Evolutionary conservation across 2,888 invertebrate species (phyloP), one percentile per base, ranked within the genome.

Genomic region (Pseudoips prasinana): DNA sequence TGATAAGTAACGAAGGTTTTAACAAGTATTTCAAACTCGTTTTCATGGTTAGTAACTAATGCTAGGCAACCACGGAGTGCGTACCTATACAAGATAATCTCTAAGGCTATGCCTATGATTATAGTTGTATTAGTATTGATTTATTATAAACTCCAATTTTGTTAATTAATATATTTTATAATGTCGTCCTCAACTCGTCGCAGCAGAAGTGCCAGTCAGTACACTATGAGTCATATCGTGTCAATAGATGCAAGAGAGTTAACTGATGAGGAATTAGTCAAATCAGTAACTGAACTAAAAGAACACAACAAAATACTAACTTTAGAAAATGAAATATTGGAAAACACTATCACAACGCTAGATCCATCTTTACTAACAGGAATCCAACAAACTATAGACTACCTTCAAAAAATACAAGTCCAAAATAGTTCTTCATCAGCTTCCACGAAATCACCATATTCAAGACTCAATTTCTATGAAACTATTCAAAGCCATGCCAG

Each of bases 281-380:
- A 70, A 29, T 63, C 74, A 37, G 79, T 88, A 0, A 64, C 59
- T 9, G 75, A 78, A 0, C 36, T 82, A 1, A 86, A 76, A 37
- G 57, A 65, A 0, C 69, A 77, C 34, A 58, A 79, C 3, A 73
- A 61, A 33, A 37, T 85, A 1, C 32, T 90, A 4, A 50, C 47
- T 0, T 44, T 90, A 0, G 91, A 91, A 50, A 91, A 91, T 38
- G 90, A 90, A 30, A 70, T 91, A 9, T 68, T 90, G 5, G 90
- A 91, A 43, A 75, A 68, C 7, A 83, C 84, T 2, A 78, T 91
- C 0, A 49, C 61, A 45, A 77, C 89, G 22, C 39, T 86, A 3
- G 89, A 90, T 18, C 90, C 90, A 1, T 29, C 77, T 0, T 40
- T 86, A 5, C 73, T 91, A 63, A 66, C 74, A 30, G 86, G 91